Evolutionary conservation across 2,797 vertebrate species (phyloP).

Genomic region (Silurus lanzhouensis): DNA sequence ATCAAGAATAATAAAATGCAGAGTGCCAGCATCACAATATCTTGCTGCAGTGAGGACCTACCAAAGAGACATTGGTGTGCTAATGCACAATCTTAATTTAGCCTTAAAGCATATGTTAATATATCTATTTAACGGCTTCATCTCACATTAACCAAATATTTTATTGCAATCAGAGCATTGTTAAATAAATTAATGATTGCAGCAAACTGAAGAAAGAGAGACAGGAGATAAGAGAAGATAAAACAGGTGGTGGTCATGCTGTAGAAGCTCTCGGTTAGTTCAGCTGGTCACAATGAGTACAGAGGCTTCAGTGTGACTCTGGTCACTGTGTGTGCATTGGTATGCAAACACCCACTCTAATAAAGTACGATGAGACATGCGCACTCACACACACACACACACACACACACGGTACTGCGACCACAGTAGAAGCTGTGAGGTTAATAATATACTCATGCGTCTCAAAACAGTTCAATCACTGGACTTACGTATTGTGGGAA

Average conservation of each 20-base stretch:
- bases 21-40: neutral
- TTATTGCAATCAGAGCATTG: neutral
- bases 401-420: constrained; percentile 58
- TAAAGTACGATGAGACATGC: constrained; percentile 22
- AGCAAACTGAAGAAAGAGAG: constrained; percentile 30
- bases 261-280: constrained; percentile 48
- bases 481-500: constrained; percentile 93
- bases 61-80: neutral
- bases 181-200: neutral
- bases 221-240: neutral
- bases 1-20: neutral
- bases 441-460: constrained; percentile 81
- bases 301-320: constrained; percentile 40
- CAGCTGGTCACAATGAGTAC: constrained; percentile 49
- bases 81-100: neutral
- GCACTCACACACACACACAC: constrained; percentile 14
- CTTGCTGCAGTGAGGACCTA: neutral
- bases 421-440: constrained; percentile 76
- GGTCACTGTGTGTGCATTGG: constrained; percentile 18
- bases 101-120: neutral
- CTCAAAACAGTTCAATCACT: constrained; percentile 74
- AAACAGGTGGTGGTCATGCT: constrained; percentile 48
- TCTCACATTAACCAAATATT: neutral
- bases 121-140: neutral
- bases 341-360: constrained; percentile 37